phyloP scores from a whole-genome alignment of 2,113 vertebrate genomes.

The Hucho hucho region DNA sequence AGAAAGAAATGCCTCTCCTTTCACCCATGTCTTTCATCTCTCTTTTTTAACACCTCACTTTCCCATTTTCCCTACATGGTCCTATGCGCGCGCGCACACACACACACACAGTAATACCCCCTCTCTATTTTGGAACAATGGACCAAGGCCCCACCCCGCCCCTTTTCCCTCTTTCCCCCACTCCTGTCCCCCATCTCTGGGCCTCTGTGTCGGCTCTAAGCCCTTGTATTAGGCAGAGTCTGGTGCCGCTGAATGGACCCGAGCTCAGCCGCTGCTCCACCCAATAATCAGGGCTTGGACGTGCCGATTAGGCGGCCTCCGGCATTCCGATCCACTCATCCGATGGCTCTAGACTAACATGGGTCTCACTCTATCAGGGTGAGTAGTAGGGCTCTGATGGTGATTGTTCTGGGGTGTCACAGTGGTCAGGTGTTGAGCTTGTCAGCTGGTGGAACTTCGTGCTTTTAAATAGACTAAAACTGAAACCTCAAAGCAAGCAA shows the following conservation, averaged over 20 bases:
- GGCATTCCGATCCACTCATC: slow-evolving; percentile 73
- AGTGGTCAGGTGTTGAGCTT: background rate
- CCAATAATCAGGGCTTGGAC: slow-evolving; percentile 67
- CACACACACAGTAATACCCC: slow-evolving; percentile 37
- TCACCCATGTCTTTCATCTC: slow-evolving; percentile 26
- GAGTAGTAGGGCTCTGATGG: background rate
- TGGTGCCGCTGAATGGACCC: slow-evolving; percentile 71
- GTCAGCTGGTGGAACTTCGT: background rate
- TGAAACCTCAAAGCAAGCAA: background rate
- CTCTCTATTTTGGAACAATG: slow-evolving; percentile 56
- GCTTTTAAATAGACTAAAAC: slow-evolving; percentile 18
- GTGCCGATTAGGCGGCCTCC: slow-evolving; percentile 64
- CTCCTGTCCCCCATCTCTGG: slow-evolving; percentile 40
- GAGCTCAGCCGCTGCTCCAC: slow-evolving; percentile 56
- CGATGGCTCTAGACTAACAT: slow-evolving; percentile 9
- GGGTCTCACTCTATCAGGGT: too few relatives aligned
- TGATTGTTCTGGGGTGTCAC: background rate
- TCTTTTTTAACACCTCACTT: slow-evolving; percentile 13
- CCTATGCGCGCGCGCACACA: background rate
- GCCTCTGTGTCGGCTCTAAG: slow-evolving; percentile 61
- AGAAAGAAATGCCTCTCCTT: slow-evolving; percentile 25
- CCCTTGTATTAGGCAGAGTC: slow-evolving; percentile 70
- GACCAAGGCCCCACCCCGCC: slow-evolving; percentile 22
- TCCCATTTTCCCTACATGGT: slow-evolving; percentile 6
- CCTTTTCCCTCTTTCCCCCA: slow-evolving; percentile 31